Conservation (phyloP, 2,113 vertebrate genomes). For the Andinoacara biseriatus region DNA sequence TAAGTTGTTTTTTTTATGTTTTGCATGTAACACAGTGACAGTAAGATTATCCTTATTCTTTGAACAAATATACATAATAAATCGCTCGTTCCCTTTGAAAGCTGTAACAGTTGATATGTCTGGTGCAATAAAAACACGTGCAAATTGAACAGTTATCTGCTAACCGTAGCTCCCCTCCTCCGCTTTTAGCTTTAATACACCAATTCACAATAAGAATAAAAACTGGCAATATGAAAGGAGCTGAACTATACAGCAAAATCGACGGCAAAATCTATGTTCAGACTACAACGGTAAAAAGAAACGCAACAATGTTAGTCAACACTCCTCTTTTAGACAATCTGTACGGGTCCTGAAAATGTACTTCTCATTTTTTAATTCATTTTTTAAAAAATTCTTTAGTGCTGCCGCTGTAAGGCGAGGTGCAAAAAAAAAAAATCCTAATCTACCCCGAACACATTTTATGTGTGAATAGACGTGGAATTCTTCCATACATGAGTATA, state of each 20-base stretch:
- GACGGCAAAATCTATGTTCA: not conserved
- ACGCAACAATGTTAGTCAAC: not conserved
- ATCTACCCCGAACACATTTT: constrained; percentile 14
- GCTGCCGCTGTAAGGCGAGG: not conserved
- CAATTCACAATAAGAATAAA: not conserved
- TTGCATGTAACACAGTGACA: not conserved
- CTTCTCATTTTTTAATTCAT: not conserved
- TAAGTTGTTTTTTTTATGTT: not conserved
- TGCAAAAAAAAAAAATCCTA: not conserved
- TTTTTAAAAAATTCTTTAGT: not conserved
- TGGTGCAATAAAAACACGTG: not conserved
- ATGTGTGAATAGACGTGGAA: not conserved
- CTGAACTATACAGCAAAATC: not conserved
- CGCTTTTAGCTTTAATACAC: not conserved
- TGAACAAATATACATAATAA: not conserved
- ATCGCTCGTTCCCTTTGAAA: not conserved
- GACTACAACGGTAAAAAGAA: not conserved
- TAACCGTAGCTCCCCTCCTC: not conserved
- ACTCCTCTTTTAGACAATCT: not conserved
- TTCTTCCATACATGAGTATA: constrained; percentile 1
- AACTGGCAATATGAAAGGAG: not conserved
- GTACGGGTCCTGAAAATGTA: not conserved
- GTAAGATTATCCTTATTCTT: not conserved
- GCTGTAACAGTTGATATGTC: not conserved
- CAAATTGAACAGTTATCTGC: not conserved